These are phyloP conservation scores for Criorhina ranunculi DNA, from an alignment of 2,888 invertebrate species.

Conservation along the genomic window DNA sequence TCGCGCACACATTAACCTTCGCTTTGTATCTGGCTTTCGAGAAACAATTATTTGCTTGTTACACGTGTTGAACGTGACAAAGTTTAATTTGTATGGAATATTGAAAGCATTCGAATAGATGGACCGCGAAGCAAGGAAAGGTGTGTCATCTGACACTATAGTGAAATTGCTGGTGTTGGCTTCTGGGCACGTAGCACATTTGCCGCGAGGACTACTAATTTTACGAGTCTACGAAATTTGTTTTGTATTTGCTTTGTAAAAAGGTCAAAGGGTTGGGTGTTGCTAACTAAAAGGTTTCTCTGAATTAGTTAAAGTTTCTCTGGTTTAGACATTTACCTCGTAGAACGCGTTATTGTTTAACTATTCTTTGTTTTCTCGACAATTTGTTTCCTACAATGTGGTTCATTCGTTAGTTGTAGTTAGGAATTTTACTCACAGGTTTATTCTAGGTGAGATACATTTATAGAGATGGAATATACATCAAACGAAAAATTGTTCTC, in stretches of 20 bases:
- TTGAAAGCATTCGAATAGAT: slow-evolving; percentile 4
- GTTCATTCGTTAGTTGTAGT: no score
- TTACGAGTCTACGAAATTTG: slow-evolving; percentile 14
- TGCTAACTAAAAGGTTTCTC: background rate
- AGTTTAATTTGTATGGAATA: slow-evolving; percentile 55
- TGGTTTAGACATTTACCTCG: background rate
- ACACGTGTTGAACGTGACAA: slow-evolving; percentile 70
- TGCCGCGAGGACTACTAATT: slow-evolving; percentile 16
- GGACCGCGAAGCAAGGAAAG: background rate
- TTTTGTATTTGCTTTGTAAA: background rate
- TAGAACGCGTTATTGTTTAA: no score
- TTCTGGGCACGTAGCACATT: slow-evolving; percentile 27
- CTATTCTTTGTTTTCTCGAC: background rate
- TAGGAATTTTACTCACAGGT: no score
- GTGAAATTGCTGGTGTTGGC: background rate
- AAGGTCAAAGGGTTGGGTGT: background rate
- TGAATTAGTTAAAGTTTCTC: slow-evolving; percentile 4
- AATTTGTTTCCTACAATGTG: no score
- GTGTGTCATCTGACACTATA: background rate
- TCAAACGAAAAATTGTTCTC: no score
- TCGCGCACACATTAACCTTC: slow-evolving; percentile 53
- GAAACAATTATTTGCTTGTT: slow-evolving; percentile 66
- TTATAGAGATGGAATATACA: no score
- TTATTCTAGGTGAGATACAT: no score
- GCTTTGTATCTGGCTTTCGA: slow-evolving; percentile 22